Evolutionary conservation across 2,113 vertebrate species (phyloP).

Genomic region (Phalacrocorax pelagicus): DNA sequence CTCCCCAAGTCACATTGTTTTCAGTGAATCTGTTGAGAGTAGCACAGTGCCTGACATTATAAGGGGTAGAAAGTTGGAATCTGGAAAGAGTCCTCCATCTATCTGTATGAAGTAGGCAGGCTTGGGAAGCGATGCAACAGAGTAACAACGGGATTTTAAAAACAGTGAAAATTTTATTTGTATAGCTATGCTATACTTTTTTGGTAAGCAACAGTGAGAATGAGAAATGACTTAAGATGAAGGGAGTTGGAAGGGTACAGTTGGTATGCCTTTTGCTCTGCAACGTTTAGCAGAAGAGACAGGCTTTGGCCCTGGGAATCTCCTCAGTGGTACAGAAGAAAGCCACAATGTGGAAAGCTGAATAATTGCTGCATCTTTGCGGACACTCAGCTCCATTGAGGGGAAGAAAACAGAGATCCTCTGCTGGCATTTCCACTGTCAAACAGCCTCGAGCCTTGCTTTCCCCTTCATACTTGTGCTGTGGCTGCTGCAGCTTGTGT

Average conservation of each 20-base stretch:
- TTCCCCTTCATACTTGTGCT: neutral
- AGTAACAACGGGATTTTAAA: neutral
- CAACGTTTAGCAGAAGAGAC: neutral
- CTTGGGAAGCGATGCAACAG: neutral
- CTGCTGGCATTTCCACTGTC: neutral
- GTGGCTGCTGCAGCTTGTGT: neutral
- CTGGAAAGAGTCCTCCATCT: neutral
- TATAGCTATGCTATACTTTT: neutral
- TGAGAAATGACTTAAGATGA: neutral
- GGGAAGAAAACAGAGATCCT: neutral
- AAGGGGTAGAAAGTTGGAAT: conserved; percentile 57
- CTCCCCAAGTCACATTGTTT: conserved; percentile 44
- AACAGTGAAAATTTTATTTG: neutral
- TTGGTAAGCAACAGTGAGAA: neutral
- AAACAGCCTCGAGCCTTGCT: neutral
- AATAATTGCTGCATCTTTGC: neutral
- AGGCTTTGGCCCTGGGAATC: neutral
- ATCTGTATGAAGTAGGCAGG: conserved; percentile 45
- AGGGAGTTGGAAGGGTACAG: neutral
- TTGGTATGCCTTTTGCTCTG: neutral
- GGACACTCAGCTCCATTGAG: neutral
- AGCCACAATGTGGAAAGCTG: neutral
- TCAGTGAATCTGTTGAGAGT: conserved; percentile 61
- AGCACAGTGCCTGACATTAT: conserved; percentile 46
- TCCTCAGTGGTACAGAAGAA: neutral